Conservation (phyloP, 2,113 vertebrate genomes). For the Strix uralensis region DNA sequence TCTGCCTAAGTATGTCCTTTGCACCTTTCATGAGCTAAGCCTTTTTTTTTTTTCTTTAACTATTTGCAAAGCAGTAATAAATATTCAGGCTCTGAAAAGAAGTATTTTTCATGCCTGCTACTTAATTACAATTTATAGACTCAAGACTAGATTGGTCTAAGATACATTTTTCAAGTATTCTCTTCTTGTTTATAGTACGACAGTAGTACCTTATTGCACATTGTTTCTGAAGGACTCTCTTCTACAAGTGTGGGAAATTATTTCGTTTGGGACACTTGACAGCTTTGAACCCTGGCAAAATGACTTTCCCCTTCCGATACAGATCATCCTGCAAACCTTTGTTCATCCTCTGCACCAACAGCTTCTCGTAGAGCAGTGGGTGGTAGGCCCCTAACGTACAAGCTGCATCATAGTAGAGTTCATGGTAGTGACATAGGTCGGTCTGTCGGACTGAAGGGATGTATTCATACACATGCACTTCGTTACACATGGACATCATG, state of each 20-base stretch:
- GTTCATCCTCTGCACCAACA: slow-evolving; percentile 91
- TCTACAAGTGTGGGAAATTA: slow-evolving; percentile 40
- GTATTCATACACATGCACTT: slow-evolving; percentile 95
- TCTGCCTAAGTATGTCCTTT: slow-evolving; percentile 44
- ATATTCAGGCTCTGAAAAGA: slow-evolving; percentile 71
- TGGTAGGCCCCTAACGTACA: slow-evolving; percentile 98
- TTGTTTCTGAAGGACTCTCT: slow-evolving; percentile 39
- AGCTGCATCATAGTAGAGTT: slow-evolving; percentile 90
- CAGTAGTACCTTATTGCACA: slow-evolving; percentile 83
- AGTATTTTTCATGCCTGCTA: slow-evolving; percentile 56
- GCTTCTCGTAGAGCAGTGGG: slow-evolving; percentile 94
- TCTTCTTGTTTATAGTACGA: slow-evolving; percentile 63
- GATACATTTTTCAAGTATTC: slow-evolving; percentile 76
- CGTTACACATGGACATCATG: slow-evolving; percentile 94
- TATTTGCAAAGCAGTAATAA: slow-evolving; percentile 70
- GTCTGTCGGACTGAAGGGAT: slow-evolving; percentile 93
- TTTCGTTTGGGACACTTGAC: slow-evolving; percentile 75
- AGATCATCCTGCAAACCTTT: slow-evolving; percentile 83
- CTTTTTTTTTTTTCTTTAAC: slow-evolving; percentile 13
- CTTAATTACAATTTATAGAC: slow-evolving; percentile 71
- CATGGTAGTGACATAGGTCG: slow-evolving; percentile 96
- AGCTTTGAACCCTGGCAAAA: slow-evolving; percentile 88
- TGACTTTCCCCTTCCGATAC: slow-evolving; percentile 86
- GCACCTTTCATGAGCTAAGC: slow-evolving; percentile 48
- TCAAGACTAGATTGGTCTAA: slow-evolving; percentile 67